Evolutionary conservation across 2,797 vertebrate species (phyloP), one percentile per base, ranked within the genome.

Genomic region (Amazona ochrocephala): DNA sequence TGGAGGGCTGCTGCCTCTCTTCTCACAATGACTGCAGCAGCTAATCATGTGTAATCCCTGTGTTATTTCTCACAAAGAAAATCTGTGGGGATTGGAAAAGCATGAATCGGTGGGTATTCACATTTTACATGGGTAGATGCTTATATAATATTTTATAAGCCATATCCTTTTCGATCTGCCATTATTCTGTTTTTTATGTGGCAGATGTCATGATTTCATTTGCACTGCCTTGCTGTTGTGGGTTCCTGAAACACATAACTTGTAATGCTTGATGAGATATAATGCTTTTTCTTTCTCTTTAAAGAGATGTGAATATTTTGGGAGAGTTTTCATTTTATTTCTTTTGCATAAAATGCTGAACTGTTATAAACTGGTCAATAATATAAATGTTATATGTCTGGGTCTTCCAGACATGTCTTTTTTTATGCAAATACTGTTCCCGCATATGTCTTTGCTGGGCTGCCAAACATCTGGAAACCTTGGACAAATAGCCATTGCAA

Each of bases 31-130:
- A 76, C 78, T 87, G 72, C 39, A 86, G 74, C 51, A 92, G 64
- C 70, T 95, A 96, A 94, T 95, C 84, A 53, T 51, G 20, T 89
- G 73, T 95, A 94, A 95, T 95, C 82, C 73, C 53, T 92, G 56
- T 92, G 87, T 89, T 76, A 41, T 53, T 58, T 56, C 53, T 88
- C 64, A 81, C 87, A 93, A 78, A 93, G 77, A 71, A 80, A 91
- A 83, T 62, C 60, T 41, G 10, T 51, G 51, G 44, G 81, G 29
- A 66, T 11, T 71, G 76, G 68, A 68, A 92, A 67, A 80, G 27
- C 62, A 79, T 45, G 72, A 91, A 53, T 81, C 0, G 0, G 14
- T 71, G 56, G n/a, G 72, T 89, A 56, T 72, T 84, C 50, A 47
- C 48, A 66, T 83, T 86, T 84, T 93, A 51, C 62, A 48, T 37